Base-by-base conservation (phyloP, 2,888 invertebrate species). In the Hirtodrosophila alboralis region DNA sequence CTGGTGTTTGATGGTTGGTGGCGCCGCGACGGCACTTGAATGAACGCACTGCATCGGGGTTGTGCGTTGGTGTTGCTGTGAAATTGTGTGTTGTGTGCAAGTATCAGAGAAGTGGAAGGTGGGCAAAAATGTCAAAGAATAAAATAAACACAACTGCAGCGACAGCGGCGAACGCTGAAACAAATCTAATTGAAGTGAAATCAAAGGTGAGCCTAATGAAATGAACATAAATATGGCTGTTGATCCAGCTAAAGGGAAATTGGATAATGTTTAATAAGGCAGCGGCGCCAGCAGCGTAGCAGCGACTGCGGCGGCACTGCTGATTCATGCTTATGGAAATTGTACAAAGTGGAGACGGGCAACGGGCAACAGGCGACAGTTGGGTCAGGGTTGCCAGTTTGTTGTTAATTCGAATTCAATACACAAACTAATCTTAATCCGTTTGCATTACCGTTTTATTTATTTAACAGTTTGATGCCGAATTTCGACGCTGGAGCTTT, bases 401-500 rank as follows among this genome's bases (percentile, higher is more conserved):
- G 33, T 31, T 16, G 37, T 16, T 13, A 18, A 18, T 18, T 18
- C 18, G 18, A 18, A 23, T 23, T 23, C n/a, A n/a, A n/a, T n/a
- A n/a, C n/a, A n/a, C n/a, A n/a, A n/a, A n/a, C n/a, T n/a, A n/a
- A n/a, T n/a, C n/a, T n/a, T n/a, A n/a, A n/a, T n/a, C n/a, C n/a
- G n/a, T n/a, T n/a, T n/a, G n/a, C n/a, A n/a, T n/a, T n/a, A n/a
- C n/a, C n/a, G n/a, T n/a, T n/a, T n/a, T n/a, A n/a, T n/a, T 10
- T 1, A 44, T 48, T 43, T 44, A 28, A 16, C 37, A 99, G 98
- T 99, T 99, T 91, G 99, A 99, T 92, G 98, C 99, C 1, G 99
- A 99, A 90, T 99, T 98, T 91, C 94, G 99, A 75, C 93, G 99
- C 70, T 99, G 99, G 92, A 96, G 97, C 10, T 92, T 99, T 44